Base-by-base conservation (phyloP, 1,140 invertebrate species). In the Pristionchus pacificus region DNA sequence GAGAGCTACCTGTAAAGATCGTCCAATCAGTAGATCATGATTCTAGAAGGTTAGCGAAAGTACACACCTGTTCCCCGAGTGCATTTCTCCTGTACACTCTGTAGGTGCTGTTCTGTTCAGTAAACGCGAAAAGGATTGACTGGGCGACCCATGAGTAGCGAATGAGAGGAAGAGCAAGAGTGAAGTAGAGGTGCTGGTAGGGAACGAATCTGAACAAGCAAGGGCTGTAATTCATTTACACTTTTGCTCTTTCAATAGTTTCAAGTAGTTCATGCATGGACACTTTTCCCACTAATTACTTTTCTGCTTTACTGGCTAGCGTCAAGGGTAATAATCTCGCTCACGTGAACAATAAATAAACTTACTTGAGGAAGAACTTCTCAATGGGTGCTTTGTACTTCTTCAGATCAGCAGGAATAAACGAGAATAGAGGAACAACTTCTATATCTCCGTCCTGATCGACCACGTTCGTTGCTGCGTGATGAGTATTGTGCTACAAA, bases 101-200 rank as follows among this genome's bases (percentile, higher is more conserved):
- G 65, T 78, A 82, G 19, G 70, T 62, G 59, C 60, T 77, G 14
- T 32, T 32, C 27, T 68, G 58, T 24, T 79, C 80, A 3, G 64
- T 60, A 30, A 84, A 72, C 2, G 75, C 78, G 70, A 78, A 83
- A 28, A 77, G 58, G 57, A 82, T 65, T 29, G 71, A 75, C 61
- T 82, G 80, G 31, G 65, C 49, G 24, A 73, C 71, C 80, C 80
- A 82, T 13, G 81, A 83, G 65, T 80, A 59, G 27, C 80, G 74
- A 2, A 82, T 59, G 49, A 82, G 60, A n/a, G 81, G 81, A n/a
- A 83, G 72, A 38, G 77, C 74, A 19, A 77, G 31, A 14, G 80
- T 82, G 75, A 80, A 82, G 61, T 82, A 82, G 55, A 80, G 74
- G 71, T 82, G 77, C 66, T 84, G 80, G 64, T 80, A 84, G 27